A percentile compares a stretch with the other conserved stretches of the same genome.
Evolutionary conservation across 1,140 invertebrate species (phyloP).

Genomic region (Bactericera cockerelli): DNA sequence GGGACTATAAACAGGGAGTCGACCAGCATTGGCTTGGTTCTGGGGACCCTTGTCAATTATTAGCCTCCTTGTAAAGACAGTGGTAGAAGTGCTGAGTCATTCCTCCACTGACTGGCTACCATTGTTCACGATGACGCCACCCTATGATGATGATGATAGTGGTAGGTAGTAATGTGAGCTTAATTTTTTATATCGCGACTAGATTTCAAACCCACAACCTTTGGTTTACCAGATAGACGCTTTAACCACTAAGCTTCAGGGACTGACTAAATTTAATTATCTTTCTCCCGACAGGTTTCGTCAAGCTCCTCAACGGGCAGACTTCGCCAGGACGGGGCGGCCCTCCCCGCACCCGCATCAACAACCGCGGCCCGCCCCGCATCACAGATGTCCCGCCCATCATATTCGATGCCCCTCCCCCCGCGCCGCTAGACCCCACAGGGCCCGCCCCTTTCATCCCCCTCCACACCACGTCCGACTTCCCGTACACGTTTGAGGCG

Average conservation of each 20-base stretch:
- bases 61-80: too few relatives aligned
- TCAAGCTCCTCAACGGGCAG: slow-evolving; percentile 74
- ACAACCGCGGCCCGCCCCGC: slow-evolving; percentile 71
- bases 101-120: too few relatives aligned
- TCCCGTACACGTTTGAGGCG: slow-evolving; percentile 18
- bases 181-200: neutral
- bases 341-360: slow-evolving; percentile 52
- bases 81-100: too few relatives aligned
- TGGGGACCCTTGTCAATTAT: too few relatives aligned
- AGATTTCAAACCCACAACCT: too few relatives aligned
- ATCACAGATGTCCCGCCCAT: slow-evolving; percentile 55
- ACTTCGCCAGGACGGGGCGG: slow-evolving; percentile 41
- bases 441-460: slow-evolving; percentile 24
- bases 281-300: slow-evolving; percentile 42
- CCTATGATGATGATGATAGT: too few relatives aligned
- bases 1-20: too few relatives aligned
- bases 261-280: too few relatives aligned
- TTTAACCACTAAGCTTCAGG: too few relatives aligned
- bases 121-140: too few relatives aligned
- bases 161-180: neutral
- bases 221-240: too few relatives aligned
- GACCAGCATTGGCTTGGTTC: too few relatives aligned
- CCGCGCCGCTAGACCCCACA: slow-evolving; percentile 32
- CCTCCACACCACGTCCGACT: slow-evolving; percentile 25
- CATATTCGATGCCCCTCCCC: slow-evolving; percentile 45